Conservation (phyloP, 2,888 invertebrate genomes). For the Dolomedes plantarius region DNA sequence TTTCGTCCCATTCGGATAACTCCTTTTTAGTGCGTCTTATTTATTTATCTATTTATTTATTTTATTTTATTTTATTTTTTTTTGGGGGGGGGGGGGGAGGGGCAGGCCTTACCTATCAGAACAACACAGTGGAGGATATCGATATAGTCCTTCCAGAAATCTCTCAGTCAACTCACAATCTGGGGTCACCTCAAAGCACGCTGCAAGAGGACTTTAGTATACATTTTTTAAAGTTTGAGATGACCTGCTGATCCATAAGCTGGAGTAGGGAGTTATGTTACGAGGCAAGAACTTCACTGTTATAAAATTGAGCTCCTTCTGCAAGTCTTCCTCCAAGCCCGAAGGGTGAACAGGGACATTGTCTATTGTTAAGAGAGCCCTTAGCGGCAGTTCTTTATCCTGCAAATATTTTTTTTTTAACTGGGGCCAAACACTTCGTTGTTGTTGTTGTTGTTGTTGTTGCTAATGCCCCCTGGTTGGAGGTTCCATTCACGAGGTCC, state of each 20-base stretch:
- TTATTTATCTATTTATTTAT: too few species aligned
- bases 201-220: constrained; percentile 12
- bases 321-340: constrained; percentile 40
- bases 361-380: constrained; percentile 72
- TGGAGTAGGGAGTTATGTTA: constrained; percentile 3
- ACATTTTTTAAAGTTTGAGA: constrained; percentile 31
- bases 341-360: constrained; percentile 74
- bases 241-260: too few species aligned
- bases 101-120: constrained; percentile 75
- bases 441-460: too few species aligned
- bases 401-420: constrained; percentile 34
- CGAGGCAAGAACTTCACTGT: constrained; percentile 17
- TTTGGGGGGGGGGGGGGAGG: too few species aligned
- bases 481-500: too few species aligned
- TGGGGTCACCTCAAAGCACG: constrained; percentile 21
- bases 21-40: too few species aligned
- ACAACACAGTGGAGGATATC: constrained; percentile 74
- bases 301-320: constrained; percentile 23
- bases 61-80: too few species aligned
- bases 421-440: constrained; percentile 68
- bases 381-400: constrained; percentile 51
- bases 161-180: constrained; percentile 13
- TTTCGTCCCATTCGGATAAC: too few species aligned
- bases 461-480: too few species aligned
- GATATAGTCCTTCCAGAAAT: constrained; percentile 75